These are phyloP conservation scores for Mixornis gularis DNA, from an alignment of 2,113 vertebrate species.

Conservation along the genomic window DNA sequence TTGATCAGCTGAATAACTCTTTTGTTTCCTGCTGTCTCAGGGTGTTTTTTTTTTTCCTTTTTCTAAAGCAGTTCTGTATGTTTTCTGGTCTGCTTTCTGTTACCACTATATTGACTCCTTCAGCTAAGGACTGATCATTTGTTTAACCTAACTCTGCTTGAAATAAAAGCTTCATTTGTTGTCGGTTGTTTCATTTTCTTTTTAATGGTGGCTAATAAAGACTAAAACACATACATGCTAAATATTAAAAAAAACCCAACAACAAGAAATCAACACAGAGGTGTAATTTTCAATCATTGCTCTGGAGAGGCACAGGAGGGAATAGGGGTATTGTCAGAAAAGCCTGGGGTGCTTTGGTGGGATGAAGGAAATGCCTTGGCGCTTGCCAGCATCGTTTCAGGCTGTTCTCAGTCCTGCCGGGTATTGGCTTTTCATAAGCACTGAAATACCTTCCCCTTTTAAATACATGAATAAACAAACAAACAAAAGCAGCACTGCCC, in stretches of 20 bases:
- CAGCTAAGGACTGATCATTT: conserved; percentile 19
- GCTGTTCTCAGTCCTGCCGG: not conserved
- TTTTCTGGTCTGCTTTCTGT: conserved; percentile 43
- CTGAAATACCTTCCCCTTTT: conserved; percentile 21
- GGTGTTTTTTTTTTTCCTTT: not conserved
- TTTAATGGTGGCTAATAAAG: conserved; percentile 44
- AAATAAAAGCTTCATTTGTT: conserved; percentile 44
- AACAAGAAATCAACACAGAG: conserved; percentile 10
- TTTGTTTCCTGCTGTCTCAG: not conserved
- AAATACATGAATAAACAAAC: conserved; percentile 50
- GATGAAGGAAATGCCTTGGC: not conserved
- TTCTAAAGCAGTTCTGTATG: not conserved
- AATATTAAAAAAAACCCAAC: not conserved
- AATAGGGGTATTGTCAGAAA: conserved; percentile 23
- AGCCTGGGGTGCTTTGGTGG: not conserved
- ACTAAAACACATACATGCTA: not conserved
- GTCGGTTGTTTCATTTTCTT: conserved; percentile 35
- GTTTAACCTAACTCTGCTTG: conserved; percentile 28
- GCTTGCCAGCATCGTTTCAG: not conserved
- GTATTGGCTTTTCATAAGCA: not conserved
- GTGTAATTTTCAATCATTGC: conserved; percentile 4
- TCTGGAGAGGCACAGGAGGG: not conserved
- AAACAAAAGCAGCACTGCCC: conserved; percentile 38
- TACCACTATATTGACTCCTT: conserved; percentile 11
- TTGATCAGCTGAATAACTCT: conserved; percentile 47